phyloP scores from a whole-genome alignment of 1,140 invertebrate genomes.

The Calephelis virginiensis region DNA sequence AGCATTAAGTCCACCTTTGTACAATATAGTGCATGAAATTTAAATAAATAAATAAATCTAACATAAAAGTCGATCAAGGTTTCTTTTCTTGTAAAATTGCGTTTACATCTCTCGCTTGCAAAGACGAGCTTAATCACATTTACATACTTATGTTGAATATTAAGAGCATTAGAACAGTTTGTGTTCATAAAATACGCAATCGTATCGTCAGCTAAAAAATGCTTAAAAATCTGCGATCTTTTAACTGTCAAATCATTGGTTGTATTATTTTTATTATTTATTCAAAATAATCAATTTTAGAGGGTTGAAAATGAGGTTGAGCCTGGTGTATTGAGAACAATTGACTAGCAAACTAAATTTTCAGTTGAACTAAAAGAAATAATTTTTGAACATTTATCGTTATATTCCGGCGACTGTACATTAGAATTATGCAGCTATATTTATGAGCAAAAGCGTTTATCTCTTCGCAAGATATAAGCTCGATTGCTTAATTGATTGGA shows the following conservation, averaged over 20 bases:
- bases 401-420: not conserved
- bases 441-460: constrained; percentile 1
- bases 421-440: constrained; percentile 1
- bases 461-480: constrained; percentile 5
- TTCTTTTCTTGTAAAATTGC: constrained; percentile 9
- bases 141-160: constrained; percentile 12
- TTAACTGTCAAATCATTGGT: too few relatives aligned
- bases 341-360: too few relatives aligned
- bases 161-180: constrained; percentile 9
- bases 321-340: too few relatives aligned
- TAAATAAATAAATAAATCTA: not conserved
- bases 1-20: too few relatives aligned
- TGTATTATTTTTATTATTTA: too few relatives aligned
- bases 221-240: not conserved
- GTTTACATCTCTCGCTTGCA: constrained; percentile 24
- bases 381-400: not conserved
- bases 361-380: not conserved
- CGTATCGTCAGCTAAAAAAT: not conserved
- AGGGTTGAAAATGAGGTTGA: too few relatives aligned
- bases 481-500: constrained; percentile 3
- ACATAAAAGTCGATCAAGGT: constrained; percentile 32
- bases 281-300: too few relatives aligned
- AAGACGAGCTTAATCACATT: constrained; percentile 29
- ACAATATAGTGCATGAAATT: too few relatives aligned
- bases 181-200: constrained; percentile 9